phyloP scores from a whole-genome alignment of 2,888 invertebrate species.

The Andrena marginata region DNA sequence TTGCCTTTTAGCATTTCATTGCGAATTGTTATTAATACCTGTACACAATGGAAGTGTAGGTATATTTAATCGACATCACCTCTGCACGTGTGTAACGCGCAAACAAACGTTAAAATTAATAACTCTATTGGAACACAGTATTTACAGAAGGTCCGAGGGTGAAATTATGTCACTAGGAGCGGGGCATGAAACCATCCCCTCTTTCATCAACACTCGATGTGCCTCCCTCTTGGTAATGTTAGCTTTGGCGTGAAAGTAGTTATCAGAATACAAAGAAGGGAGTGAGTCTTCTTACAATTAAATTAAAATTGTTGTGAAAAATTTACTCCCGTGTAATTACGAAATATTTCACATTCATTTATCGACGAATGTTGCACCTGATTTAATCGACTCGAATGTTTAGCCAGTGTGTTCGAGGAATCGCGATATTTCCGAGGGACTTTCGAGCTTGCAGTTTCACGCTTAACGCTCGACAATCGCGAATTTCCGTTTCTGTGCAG shows the following conservation, averaged over 20 bases:
- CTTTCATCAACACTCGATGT: neutral
- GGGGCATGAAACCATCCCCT: neutral
- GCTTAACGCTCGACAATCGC: neutral
- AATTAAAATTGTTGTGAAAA: neutral
- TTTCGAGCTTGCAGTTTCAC: neutral
- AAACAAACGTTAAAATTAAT: slow-evolving; percentile 35
- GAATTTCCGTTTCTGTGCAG: neutral
- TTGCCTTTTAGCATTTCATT: neutral
- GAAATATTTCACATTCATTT: neutral
- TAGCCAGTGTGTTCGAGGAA: neutral
- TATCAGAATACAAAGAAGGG: neutral
- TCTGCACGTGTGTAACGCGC: neutral
- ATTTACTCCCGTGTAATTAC: neutral
- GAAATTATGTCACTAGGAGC: neutral
- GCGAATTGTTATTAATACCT: neutral
- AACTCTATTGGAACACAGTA: neutral
- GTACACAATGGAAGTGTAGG: neutral
- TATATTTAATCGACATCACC: slow-evolving; percentile 7
- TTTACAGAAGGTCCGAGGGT: slow-evolving; percentile 17
- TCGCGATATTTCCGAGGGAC: neutral
- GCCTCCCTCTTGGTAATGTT: neutral
- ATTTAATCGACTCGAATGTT: neutral
- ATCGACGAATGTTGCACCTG: neutral
- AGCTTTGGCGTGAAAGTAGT: neutral
- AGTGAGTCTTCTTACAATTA: neutral